Percentiles rank a stretch among this genome's conserved stretches.
These are phyloP conservation scores for Rhinopomastus cyanomelas DNA, from an alignment of 2,113 vertebrate genomes.

Conservation along the genomic window DNA sequence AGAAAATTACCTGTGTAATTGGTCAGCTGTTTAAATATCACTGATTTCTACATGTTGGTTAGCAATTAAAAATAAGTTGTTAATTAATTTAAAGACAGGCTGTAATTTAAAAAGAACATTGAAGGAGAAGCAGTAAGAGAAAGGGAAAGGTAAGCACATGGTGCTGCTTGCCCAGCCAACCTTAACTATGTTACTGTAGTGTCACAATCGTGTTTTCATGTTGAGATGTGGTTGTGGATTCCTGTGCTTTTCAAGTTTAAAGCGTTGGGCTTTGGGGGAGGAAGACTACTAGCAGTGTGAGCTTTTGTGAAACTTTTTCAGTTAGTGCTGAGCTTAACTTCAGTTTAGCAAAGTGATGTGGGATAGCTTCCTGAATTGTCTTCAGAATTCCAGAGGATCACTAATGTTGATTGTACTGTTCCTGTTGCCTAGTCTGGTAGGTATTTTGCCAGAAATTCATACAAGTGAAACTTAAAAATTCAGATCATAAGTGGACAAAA, in stretches of 20 bases:
- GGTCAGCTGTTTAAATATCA: not conserved
- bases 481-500: not conserved
- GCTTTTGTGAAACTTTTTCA: not conserved
- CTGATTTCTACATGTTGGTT: not conserved
- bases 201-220: not conserved
- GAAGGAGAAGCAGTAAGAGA: not conserved
- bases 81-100: not conserved
- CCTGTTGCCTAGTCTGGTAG: not conserved
- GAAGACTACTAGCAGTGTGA: not conserved
- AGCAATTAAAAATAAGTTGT: not conserved
- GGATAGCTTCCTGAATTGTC: not conserved
- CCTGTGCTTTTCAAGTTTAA: not conserved
- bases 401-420: not conserved
- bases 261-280: rapidly evolving
- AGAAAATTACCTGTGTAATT: not conserved
- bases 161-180: not conserved
- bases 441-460: not conserved
- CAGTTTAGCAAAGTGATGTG: not conserved
- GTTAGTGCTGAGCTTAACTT: not conserved
- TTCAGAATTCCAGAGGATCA: not conserved
- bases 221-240: not conserved
- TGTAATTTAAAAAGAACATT: not conserved
- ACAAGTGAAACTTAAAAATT: not conserved
- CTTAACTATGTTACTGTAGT: not conserved
- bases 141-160: rapidly evolving